phyloP scores from a whole-genome alignment of 1,140 invertebrate species.

The Trigoniulus corallinus region DNA sequence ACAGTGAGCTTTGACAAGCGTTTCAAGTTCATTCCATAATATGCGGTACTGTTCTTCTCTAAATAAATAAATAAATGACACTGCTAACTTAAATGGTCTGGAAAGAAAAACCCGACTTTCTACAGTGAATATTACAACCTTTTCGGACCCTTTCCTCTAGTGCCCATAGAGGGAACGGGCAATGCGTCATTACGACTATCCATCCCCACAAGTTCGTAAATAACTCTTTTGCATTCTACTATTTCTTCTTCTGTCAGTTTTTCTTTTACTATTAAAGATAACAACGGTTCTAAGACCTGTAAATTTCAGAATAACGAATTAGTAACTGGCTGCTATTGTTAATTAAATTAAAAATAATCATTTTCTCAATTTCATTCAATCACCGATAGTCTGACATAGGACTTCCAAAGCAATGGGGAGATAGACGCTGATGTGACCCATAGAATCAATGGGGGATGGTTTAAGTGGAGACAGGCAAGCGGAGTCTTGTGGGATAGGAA shows the following conservation, averaged over 20 bases:
- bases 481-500: too few relatives aligned
- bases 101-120: conserved; percentile 18
- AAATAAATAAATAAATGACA: conserved; percentile 9
- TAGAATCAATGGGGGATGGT: too few relatives aligned
- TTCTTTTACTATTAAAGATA: conserved; percentile 62
- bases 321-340: not conserved
- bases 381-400: too few relatives aligned
- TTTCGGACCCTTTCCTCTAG: conserved; percentile 31
- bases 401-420: too few relatives aligned
- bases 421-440: too few relatives aligned
- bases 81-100: too few relatives aligned
- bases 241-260: conserved; percentile 67
- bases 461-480: too few relatives aligned
- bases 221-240: conserved; percentile 69
- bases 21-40: conserved; percentile 78
- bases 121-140: conserved; percentile 18
- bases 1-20: conserved; percentile 57
- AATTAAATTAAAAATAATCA: too few relatives aligned
- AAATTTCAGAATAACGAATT: not conserved
- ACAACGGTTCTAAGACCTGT: conserved; percentile 62
- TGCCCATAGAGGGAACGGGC: conserved; percentile 39
- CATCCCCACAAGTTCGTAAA: conserved; percentile 60
- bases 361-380: not conserved
- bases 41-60: conserved; percentile 77
- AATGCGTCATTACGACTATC: conserved; percentile 70